phyloP scores from a whole-genome alignment of 92 coral and sea anemone species.

The Anthopleura xanthogrammica region DNA sequence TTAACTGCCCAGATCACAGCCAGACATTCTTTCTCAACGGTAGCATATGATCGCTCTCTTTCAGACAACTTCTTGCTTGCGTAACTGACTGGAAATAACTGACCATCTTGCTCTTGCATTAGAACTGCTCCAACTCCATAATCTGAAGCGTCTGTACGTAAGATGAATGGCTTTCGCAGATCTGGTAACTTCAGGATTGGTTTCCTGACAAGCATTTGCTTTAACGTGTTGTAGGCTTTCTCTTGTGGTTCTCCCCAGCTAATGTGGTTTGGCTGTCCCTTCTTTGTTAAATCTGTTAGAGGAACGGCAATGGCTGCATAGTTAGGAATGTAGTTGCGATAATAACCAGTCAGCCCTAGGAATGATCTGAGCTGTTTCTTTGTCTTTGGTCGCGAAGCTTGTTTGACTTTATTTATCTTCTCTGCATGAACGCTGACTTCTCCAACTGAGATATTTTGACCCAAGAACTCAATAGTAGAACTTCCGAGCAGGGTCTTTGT shows the following conservation, averaged over 20 bases:
- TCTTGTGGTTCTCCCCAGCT: conserved; percentile 50
- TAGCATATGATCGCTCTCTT: neutral
- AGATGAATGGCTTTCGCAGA: neutral
- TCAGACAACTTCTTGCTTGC: conserved; percentile 8
- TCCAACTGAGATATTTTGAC: conserved; percentile 31
- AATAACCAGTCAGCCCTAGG: conserved; percentile 46
- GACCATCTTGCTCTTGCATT: conserved; percentile 23
- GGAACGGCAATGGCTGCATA: conserved; percentile 55
- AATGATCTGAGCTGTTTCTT: conserved; percentile 54
- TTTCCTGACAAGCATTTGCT: conserved; percentile 9
- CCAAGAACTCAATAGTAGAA: conserved; percentile 24
- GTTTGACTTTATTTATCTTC: conserved; percentile 16
- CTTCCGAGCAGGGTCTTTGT: conserved; percentile 31
- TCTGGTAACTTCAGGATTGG: conserved; percentile 59
- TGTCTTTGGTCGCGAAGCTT: conserved; percentile 29
- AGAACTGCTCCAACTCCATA: conserved; percentile 34
- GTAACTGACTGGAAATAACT: conserved; percentile 23
- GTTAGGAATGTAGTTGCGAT: conserved; percentile 56
- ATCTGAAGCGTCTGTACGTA: conserved; percentile 21
- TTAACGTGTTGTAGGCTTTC: conserved; percentile 38
- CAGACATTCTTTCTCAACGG: neutral
- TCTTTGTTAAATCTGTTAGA: conserved; percentile 33
- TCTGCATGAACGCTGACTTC: conserved; percentile 24
- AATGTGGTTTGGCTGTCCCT: conserved; percentile 32
- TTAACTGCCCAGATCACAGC: neutral